Base-by-base conservation (phyloP, 2,113 vertebrate species). In the Pluvianellus socialis region DNA sequence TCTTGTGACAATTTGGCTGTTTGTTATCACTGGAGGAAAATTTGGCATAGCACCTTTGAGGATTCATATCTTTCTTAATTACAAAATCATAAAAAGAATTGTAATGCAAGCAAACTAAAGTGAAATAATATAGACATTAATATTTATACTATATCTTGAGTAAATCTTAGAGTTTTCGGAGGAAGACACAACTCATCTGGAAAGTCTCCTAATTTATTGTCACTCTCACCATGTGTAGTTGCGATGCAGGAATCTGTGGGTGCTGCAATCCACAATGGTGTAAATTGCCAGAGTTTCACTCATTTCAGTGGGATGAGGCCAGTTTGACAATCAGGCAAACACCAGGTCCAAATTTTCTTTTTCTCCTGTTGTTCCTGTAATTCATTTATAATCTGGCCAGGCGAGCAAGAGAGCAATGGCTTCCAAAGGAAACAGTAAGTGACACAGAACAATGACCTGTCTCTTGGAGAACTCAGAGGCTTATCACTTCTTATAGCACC, bases 211-310 rank as follows among this genome's bases (percentile, higher is more conserved):
- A 42, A 76, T 86, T 59, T 88, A 40, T 44, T 32, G 10, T 42
- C 58, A 61, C 61, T 40, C 20, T 67, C 30, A 45, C 33, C 12
- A 30, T 12, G 18, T 44, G 9, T 26, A 75, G 65, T 76, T 90
- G n/a, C 4, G 1, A 71, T n/a, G 42, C 59, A 80, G 63, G 42
- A 94, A 80, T 17, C 30, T 71, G 55, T 50, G n/a, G 61, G 26
- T 7, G 42, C 53, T 26, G 79, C 85, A 32, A 66, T 40, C 35
- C 2, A 0, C 7, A 2, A 19, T 8, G 14, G 23, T 38, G 11
- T 58, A 73, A 61, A 7, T 44, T 91, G 33, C 19, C n/a, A 88
- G 52, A 79, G 26, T 62, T 84, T 86, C 68, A 80, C 50, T 67
- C 14, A 63, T 76, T 90, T 93, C 67, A 44, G 75, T 84, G 38